Evolutionary conservation across 2,113 vertebrate genomes (phyloP).

Genomic region (Ovis canadensis): DNA sequence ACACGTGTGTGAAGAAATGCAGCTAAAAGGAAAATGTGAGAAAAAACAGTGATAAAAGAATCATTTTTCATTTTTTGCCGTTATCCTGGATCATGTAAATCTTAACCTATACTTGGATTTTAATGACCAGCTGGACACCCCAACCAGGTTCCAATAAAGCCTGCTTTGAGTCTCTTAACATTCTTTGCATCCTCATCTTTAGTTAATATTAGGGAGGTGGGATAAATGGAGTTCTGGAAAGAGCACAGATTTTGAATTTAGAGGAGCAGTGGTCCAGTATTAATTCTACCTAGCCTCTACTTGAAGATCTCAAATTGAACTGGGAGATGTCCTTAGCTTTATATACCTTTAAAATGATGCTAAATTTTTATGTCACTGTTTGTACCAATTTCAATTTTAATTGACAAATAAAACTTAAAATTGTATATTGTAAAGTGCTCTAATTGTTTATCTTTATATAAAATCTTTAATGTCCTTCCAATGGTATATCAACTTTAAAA

Average conservation of each 20-base stretch:
- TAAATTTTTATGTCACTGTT: not conserved
- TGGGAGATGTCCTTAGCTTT: not conserved
- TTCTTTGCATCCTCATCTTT: not conserved
- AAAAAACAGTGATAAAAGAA: not conserved
- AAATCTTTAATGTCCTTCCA: not conserved
- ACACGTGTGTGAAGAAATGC: not conserved
- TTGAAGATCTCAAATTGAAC: not conserved
- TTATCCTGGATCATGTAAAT: not conserved
- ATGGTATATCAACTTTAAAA: not conserved
- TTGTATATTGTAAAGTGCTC: not conserved
- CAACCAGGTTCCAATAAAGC: not conserved
- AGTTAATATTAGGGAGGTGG: not conserved
- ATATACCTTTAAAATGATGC: not conserved
- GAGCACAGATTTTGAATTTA: not conserved
- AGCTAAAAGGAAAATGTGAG: not conserved
- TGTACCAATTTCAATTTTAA: not conserved
- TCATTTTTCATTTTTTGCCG: not conserved
- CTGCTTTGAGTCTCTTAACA: not conserved
- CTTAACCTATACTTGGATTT: not conserved
- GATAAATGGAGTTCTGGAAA: not conserved
- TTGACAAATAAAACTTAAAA: not conserved
- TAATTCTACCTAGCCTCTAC: rapidly evolving
- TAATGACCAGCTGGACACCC: not conserved
- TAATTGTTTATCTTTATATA: not conserved
- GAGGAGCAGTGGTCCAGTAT: not conserved